A percentile compares a stretch with the other conserved stretches of the same genome.
phyloP scores from a whole-genome alignment of 2,797 vertebrate genomes.

The Naso thynnoides region DNA sequence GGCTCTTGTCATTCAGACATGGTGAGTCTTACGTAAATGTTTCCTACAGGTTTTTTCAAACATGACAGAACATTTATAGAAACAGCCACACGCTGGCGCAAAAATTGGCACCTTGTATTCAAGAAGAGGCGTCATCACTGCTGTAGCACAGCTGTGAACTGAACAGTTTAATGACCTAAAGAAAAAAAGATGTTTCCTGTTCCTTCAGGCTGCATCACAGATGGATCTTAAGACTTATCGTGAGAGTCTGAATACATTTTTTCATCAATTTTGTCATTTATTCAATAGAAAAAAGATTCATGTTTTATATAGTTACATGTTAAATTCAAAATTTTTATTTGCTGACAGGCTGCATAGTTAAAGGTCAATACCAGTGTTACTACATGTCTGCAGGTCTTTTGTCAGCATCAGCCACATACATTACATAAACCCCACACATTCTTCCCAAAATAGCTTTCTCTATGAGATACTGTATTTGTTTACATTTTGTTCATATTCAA shows the following conservation, averaged over 20 bases:
- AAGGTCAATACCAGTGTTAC: too few relatives aligned
- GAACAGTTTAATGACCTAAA: slow-evolving; percentile 24
- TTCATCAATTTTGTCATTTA: slow-evolving; percentile 3
- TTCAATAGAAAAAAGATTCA: background rate
- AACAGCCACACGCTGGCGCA: background rate
- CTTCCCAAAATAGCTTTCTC: too few relatives aligned
- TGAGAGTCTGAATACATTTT: slow-evolving; percentile 9
- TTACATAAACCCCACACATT: too few relatives aligned
- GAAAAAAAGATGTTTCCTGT: slow-evolving; percentile 23
- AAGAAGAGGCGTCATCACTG: slow-evolving; percentile 2
- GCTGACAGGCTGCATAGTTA: too few relatives aligned
- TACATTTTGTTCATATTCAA: too few relatives aligned
- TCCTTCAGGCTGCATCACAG: slow-evolving; percentile 1
- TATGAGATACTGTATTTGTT: too few relatives aligned
- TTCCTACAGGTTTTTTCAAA: background rate
- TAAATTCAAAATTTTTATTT: background rate
- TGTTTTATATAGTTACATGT: background rate
- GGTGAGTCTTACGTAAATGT: background rate
- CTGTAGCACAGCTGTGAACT: slow-evolving; percentile 5
- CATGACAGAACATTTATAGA: slow-evolving; percentile 4
- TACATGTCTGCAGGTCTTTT: too few relatives aligned
- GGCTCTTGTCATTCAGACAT: background rate
- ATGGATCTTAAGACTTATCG: slow-evolving; percentile 16
- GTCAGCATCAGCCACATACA: too few relatives aligned
- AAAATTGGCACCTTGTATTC: background rate